A percentile compares a stretch with the other conserved stretches of the same genome.
These are phyloP conservation scores for Musca vetustissima DNA, from an alignment of 1,140 invertebrate species.

Conservation along the genomic window DNA sequence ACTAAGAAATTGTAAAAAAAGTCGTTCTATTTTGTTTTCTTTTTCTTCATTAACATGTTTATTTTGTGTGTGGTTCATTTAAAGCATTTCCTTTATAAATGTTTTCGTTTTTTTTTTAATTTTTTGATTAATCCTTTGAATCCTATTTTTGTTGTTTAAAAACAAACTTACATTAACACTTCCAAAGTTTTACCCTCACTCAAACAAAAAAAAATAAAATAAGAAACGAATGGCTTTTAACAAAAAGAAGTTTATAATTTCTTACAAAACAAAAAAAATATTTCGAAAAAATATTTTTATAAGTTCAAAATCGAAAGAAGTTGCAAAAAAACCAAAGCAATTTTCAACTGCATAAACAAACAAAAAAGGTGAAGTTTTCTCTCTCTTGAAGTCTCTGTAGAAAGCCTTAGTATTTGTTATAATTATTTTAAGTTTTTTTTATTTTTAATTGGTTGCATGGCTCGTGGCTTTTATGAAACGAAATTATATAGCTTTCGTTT, in stretches of 20 bases:
- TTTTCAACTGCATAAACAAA: not conserved
- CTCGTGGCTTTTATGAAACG: too few species aligned
- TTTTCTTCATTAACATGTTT: too few species aligned
- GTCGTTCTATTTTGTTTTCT: not conserved
- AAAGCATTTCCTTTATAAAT: not conserved
- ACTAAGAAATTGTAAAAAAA: constrained; percentile 28
- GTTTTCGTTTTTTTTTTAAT: too few species aligned
- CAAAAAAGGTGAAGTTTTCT: constrained; percentile 55
- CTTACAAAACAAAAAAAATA: not conserved
- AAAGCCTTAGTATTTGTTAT: constrained; percentile 1
- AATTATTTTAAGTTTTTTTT: constrained; percentile 13
- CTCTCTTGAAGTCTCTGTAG: constrained; percentile 33
- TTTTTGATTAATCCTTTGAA: too few species aligned
- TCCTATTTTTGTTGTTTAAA: too few species aligned
- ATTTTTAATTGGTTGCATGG: not conserved
- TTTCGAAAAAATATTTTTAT: not conserved
- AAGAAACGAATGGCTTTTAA: not conserved
- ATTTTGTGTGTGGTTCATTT: not conserved
- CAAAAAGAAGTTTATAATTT: not conserved
- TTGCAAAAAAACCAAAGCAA: constrained; percentile 10
- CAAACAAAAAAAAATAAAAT: not conserved
- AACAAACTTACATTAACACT: too few species aligned
- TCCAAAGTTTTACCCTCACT: too few species aligned
- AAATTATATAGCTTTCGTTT: too few species aligned
- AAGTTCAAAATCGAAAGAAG: not conserved